Conservation (phyloP, 1,140 invertebrate genomes). For the Pogonomyrmex barbatus region DNA sequence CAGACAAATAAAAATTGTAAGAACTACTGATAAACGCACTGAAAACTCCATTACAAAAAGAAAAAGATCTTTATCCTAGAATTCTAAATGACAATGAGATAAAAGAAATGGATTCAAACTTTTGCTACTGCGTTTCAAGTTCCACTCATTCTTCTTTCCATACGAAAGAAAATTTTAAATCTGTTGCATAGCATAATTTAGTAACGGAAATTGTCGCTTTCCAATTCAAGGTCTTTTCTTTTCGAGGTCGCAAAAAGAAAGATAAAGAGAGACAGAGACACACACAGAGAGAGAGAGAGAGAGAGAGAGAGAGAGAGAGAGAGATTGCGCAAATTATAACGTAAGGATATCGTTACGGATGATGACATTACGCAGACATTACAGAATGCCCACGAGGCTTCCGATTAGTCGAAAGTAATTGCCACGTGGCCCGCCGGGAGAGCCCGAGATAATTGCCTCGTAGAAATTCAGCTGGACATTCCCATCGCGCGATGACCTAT, state of each 20-base stretch:
- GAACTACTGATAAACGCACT: background rate
- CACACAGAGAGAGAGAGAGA: background rate
- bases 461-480: slow-evolving; percentile 52
- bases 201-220: slow-evolving; percentile 32
- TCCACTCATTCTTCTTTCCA: no score
- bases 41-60: background rate
- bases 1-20: no score
- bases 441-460: slow-evolving; percentile 46
- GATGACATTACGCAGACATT: slow-evolving; percentile 52
- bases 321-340: slow-evolving; percentile 56
- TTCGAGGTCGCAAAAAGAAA: slow-evolving; percentile 29
- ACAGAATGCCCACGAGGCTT: slow-evolving; percentile 33
- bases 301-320: background rate
- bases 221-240: slow-evolving; percentile 35
- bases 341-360: slow-evolving; percentile 46
- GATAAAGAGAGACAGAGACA: slow-evolving; percentile 34
- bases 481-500: slow-evolving; percentile 57
- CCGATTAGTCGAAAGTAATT: slow-evolving; percentile 71
- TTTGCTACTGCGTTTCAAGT: background rate
- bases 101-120: background rate
- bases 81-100: background rate
- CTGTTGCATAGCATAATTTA: slow-evolving; percentile 2
- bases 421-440: slow-evolving; percentile 21
- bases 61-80: background rate
- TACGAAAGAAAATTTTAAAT: slow-evolving; percentile 23